These are phyloP conservation scores for Mesoclemmys tuberculata DNA, from an alignment of 2,113 vertebrate species.

Conservation along the genomic window DNA sequence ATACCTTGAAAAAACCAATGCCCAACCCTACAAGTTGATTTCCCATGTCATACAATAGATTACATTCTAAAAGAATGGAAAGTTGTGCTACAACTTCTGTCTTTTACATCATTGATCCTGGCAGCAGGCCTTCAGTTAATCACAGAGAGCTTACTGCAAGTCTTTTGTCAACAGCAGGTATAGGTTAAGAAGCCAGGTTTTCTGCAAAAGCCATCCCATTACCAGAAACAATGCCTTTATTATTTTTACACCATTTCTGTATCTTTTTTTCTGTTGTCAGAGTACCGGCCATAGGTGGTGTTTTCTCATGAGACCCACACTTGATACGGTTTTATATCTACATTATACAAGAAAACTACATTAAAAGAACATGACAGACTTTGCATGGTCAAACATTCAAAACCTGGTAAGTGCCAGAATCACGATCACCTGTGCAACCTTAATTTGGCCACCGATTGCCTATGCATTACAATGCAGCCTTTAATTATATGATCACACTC, in stretches of 20 bases:
- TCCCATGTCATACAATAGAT: slow-evolving; percentile 36
- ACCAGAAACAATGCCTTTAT: slow-evolving; percentile 80
- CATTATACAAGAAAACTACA: neutral
- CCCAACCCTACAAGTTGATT: slow-evolving; percentile 2
- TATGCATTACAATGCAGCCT: too few relatives aligned
- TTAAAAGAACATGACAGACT: neutral
- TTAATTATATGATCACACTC: neutral
- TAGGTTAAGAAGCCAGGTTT: slow-evolving; percentile 69
- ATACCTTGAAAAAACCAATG: slow-evolving; percentile 18
- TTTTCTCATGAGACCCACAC: neutral
- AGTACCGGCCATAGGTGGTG: slow-evolving; percentile 24
- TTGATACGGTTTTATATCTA: neutral
- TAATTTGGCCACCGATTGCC: neutral
- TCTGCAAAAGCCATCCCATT: slow-evolving; percentile 66
- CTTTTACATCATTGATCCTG: slow-evolving; percentile 75
- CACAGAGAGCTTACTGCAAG: slow-evolving; percentile 76
- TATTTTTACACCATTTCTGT: slow-evolving; percentile 70
- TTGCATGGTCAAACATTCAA: neutral
- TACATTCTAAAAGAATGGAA: slow-evolving; percentile 57
- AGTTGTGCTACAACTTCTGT: slow-evolving; percentile 47
- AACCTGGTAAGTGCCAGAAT: neutral
- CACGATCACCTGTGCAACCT: neutral
- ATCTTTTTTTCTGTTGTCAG: slow-evolving; percentile 71
- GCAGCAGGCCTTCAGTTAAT: slow-evolving; percentile 68
- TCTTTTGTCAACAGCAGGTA: slow-evolving; percentile 82